Evolutionary conservation across 2,888 invertebrate species (phyloP).

Genomic region (Julus scanicus): DNA sequence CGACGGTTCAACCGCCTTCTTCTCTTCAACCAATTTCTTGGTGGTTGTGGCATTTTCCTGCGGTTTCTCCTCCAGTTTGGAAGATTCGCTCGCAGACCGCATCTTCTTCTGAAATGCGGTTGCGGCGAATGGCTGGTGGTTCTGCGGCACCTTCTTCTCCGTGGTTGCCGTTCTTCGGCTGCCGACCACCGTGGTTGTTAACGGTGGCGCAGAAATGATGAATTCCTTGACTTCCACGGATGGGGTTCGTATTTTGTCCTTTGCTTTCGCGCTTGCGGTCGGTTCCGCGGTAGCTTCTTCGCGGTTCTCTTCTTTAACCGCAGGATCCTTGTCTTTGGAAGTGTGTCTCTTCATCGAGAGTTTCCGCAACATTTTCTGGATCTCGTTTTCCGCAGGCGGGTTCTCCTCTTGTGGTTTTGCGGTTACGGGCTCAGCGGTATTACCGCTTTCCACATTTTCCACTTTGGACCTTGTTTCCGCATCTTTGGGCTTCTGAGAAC

Average conservation of each 20-base stretch:
- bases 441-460: background rate
- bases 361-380: slow-evolving; percentile 14
- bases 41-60: no score
- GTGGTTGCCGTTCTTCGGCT: no score
- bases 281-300: background rate
- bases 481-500: background rate
- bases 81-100: no score
- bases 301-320: background rate
- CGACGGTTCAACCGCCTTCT: no score
- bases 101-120: no score
- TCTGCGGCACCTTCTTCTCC: no score
- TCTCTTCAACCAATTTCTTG: background rate
- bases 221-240: background rate
- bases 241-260: background rate
- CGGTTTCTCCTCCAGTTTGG: no score
- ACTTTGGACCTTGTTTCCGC: background rate
- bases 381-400: background rate
- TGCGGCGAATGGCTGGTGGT: no score
- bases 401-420: background rate
- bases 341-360: background rate
- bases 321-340: background rate
- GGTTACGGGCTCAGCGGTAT: background rate
- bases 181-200: background rate
- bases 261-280: background rate
- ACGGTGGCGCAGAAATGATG: background rate